Base-by-base conservation (phyloP, 2,888 invertebrate genomes). In the Trichopria drosophilae region DNA sequence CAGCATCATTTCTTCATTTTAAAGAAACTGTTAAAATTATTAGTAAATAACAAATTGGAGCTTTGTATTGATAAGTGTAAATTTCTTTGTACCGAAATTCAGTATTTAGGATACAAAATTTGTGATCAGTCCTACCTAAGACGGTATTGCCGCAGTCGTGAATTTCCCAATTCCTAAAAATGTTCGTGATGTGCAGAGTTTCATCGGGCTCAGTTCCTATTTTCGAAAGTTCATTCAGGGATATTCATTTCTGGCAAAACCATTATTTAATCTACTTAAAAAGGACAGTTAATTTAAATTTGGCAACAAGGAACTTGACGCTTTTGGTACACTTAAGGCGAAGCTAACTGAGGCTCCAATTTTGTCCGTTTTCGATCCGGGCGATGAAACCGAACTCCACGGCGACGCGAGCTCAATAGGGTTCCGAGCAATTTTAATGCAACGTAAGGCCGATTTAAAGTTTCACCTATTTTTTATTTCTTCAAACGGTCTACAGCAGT, bases 401-500 rank as follows among this genome's bases (percentile, higher is more conserved):
- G 23, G 26, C 13, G 24, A 39, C 39, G 26, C 39, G 2, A 39
- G 39, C 24, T 23, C 39, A n/a, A 13, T 22, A 5, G 39, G 39
- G 16, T 39, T 39, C 20, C 29, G 42, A 12, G 42, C 31, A 42
- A 28, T 31, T n/a, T 20, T 42, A n/a, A 18, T 42, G 18, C 42
- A 42, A 29, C 28, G 29, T 6, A n/a, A 15, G n/a, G 15, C 12
- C 6, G 39, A 39, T 39, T 26, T 10, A 10, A 24, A n/a, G 15
- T 13, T 39, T 23, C 19, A 42, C n/a, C 13, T 9, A 9, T 34
- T 7, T 44, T 44, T 44, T 44, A 44, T 29, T 71, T 67, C 59
- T 67, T 66, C 6, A 66, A 67, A 47, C 54, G 62, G 22, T 64
- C 69, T 1, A 65, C 62, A 2, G 60, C 60, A 0, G 20, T 34